Evolutionary conservation across 2,797 vertebrate genomes (phyloP).

Genomic region (Karalla daura): DNA sequence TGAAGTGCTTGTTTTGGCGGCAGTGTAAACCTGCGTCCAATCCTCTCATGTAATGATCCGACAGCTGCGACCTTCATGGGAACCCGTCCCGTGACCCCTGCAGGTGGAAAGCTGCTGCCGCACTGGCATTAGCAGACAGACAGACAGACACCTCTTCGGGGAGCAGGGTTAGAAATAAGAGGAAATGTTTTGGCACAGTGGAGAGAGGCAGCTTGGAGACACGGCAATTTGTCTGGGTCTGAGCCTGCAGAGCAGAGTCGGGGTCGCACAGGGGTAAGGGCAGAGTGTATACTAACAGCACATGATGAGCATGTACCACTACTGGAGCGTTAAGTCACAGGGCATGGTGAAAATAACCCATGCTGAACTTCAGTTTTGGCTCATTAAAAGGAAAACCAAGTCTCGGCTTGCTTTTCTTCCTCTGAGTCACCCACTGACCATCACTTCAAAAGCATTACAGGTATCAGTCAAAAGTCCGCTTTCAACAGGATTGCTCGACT

Average conservation of each 20-base stretch:
- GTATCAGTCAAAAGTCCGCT: slow-evolving; percentile 8
- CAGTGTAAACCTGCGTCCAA: slow-evolving; percentile 49
- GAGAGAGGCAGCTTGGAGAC: slow-evolving; percentile 62
- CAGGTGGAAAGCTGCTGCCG: slow-evolving; percentile 61
- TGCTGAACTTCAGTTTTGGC: slow-evolving; percentile 50
- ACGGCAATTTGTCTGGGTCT: slow-evolving; percentile 73
- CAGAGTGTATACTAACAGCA: slow-evolving; percentile 65
- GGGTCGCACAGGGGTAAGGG: slow-evolving; percentile 55
- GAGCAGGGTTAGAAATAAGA: slow-evolving; percentile 57
- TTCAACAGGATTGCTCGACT: neutral
- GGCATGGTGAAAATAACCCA: slow-evolving; percentile 46
- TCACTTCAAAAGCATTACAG: slow-evolving; percentile 15
- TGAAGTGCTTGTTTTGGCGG: slow-evolving; percentile 63
- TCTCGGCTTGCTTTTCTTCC: slow-evolving; percentile 13
- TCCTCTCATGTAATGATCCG: slow-evolving; percentile 67
- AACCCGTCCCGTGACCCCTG: slow-evolving; percentile 64
- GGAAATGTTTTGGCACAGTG: slow-evolving; percentile 59
- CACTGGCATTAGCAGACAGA: slow-evolving; percentile 49
- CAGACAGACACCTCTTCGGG: slow-evolving; percentile 57
- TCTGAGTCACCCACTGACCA: slow-evolving; percentile 12
- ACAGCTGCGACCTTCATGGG: slow-evolving; percentile 76
- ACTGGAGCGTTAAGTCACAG: slow-evolving; percentile 52
- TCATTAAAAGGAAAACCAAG: slow-evolving; percentile 38
- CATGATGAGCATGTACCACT: slow-evolving; percentile 58
- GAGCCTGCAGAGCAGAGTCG: slow-evolving; percentile 53